These are phyloP conservation scores for Pachypsylla venusta DNA, from an alignment of 1,140 invertebrate genomes.

Conservation along the genomic window DNA sequence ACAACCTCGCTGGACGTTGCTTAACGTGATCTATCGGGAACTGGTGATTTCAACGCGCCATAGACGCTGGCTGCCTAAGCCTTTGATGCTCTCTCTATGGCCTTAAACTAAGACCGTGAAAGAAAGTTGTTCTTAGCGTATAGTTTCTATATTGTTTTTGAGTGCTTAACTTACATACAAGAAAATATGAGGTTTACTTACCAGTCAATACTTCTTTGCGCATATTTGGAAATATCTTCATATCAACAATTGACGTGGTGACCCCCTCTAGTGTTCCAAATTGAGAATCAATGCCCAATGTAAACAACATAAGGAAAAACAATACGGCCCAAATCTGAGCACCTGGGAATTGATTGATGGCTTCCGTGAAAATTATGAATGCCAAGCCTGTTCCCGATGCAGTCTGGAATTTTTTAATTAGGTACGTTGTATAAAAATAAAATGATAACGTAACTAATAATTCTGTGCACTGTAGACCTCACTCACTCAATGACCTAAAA, in stretches of 20 bases:
- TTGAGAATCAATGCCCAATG: slow-evolving; percentile 86
- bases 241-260: slow-evolving; percentile 86
- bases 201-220: slow-evolving; percentile 84
- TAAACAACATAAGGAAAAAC: slow-evolving; percentile 93
- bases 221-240: slow-evolving; percentile 84
- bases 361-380: slow-evolving; percentile 92
- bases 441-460: not conserved
- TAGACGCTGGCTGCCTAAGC: too few relatives aligned
- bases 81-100: too few relatives aligned
- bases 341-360: slow-evolving; percentile 88
- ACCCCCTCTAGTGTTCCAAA: slow-evolving; percentile 91
- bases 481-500: slow-evolving; percentile 2
- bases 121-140: too few relatives aligned
- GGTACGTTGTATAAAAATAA: too few relatives aligned
- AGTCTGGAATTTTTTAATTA: too few relatives aligned
- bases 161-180: too few relatives aligned
- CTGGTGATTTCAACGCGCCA: too few relatives aligned
- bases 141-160: too few relatives aligned
- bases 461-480: not conserved
- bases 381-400: slow-evolving; percentile 84
- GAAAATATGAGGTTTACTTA: too few relatives aligned
- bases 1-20: too few relatives aligned
- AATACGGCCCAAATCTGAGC: slow-evolving; percentile 87
- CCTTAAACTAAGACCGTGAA: too few relatives aligned
- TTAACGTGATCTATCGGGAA: too few relatives aligned